Percentiles rank a stretch among this genome's conserved stretches.
These are phyloP conservation scores for Chionomys nivalis DNA, from an alignment of 2,113 vertebrate species.

Conservation along the genomic window DNA sequence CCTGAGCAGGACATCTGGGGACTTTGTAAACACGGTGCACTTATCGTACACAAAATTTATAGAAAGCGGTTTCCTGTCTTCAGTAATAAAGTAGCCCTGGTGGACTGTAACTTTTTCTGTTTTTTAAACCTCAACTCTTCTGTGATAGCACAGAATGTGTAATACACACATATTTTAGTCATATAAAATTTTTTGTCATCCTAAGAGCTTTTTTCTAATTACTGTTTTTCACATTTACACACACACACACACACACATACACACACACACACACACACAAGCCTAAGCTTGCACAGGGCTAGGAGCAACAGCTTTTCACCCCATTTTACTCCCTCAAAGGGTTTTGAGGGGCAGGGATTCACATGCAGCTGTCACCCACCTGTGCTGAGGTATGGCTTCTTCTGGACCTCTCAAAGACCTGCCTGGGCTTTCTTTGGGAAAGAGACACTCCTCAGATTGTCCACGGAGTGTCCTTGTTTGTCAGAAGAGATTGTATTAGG, in stretches of 20 bases:
- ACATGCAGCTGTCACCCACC: neutral
- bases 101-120: neutral
- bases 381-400: neutral
- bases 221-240: neutral
- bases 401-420: neutral
- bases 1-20: neutral
- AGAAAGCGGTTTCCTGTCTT: neutral
- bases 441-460: neutral
- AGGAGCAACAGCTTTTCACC: neutral
- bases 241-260: neutral
- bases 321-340: neutral
- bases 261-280: too few relatives aligned
- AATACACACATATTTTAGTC: neutral
- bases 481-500: neutral
- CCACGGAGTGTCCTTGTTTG: neutral
- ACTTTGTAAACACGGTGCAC: neutral
- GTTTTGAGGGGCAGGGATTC: neutral
- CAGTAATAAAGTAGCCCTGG: neutral
- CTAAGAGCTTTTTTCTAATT: neutral
- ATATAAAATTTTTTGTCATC: neutral
- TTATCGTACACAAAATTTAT: neutral
- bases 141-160: neutral
- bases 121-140: neutral
- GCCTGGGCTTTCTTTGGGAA: neutral
- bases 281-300: neutral